Conservation (phyloP, 1,140 invertebrate species). For the Leptinotarsa undecemlineata region DNA sequence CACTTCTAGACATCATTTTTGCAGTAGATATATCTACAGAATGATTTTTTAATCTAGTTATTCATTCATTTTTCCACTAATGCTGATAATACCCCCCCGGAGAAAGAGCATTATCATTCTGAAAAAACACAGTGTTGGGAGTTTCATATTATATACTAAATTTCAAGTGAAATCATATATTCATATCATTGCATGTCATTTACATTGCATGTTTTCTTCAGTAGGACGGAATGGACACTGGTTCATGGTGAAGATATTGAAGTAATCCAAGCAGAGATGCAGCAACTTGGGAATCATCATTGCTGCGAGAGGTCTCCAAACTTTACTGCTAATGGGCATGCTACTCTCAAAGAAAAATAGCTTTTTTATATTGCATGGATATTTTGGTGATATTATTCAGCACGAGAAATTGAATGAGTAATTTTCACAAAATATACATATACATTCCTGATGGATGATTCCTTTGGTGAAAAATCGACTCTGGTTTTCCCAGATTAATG, state of each 20-base stretch:
- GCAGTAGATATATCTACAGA: no score
- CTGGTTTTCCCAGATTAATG: no score
- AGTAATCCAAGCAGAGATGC: background rate
- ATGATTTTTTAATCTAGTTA: no score
- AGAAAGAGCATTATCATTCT: no score
- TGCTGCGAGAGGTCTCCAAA: background rate
- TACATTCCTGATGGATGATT: no score
- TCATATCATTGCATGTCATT: background rate
- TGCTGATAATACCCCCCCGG: no score
- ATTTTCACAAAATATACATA: background rate
- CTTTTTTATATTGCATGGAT: background rate
- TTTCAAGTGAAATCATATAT: background rate
- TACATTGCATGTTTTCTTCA: conserved; percentile 10
- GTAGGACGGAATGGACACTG: conserved; percentile 16
- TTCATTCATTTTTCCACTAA: no score
- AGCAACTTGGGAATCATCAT: background rate
- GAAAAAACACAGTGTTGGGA: no score
- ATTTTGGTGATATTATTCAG: background rate
- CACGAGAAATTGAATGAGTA: background rate
- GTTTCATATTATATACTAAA: no score
- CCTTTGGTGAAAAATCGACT: no score
- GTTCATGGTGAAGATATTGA: background rate
- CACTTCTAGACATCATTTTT: no score
- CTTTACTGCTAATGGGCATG: background rate
- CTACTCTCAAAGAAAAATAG: background rate